These are phyloP conservation scores for Tetramorium simillimum DNA, from an alignment of 1,140 invertebrate genomes.

Conservation along the genomic window DNA sequence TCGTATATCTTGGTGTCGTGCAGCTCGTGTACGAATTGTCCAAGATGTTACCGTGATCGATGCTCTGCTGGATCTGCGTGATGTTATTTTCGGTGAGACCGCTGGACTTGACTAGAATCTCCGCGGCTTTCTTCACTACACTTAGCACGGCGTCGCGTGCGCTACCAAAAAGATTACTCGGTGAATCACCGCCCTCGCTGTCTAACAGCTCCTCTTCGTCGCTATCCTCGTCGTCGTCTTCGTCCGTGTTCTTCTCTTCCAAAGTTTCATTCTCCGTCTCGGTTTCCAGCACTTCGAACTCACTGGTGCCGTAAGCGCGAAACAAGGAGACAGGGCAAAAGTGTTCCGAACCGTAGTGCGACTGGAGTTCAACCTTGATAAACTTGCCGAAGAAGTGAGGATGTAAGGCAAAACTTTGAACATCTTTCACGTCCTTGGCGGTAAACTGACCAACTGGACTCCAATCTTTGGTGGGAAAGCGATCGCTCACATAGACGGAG, in stretches of 20 bases:
- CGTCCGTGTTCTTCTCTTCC: slow-evolving; percentile 85
- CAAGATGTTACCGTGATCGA: slow-evolving; percentile 64
- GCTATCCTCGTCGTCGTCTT: slow-evolving; percentile 88
- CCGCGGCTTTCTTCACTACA: slow-evolving; percentile 95
- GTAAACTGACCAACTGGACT: slow-evolving; percentile 93
- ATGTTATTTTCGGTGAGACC: slow-evolving; percentile 85
- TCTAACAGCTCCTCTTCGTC: slow-evolving; percentile 84
- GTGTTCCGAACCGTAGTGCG: slow-evolving; percentile 98
- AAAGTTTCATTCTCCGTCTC: slow-evolving; percentile 87
- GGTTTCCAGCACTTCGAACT: slow-evolving; percentile 94
- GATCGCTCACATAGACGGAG: slow-evolving; percentile 94
- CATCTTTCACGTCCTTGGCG: slow-evolving; percentile 93
- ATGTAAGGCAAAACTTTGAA: slow-evolving; percentile 94
- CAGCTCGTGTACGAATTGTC: slow-evolving; percentile 81
- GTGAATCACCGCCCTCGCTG: slow-evolving; percentile 81
- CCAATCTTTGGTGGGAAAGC: slow-evolving; percentile 97
- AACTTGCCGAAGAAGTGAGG: slow-evolving; percentile 97
- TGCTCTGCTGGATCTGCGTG: slow-evolving; percentile 83
- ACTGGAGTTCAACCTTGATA: slow-evolving; percentile 95
- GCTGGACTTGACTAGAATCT: slow-evolving; percentile 91
- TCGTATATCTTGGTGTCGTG: slow-evolving; percentile 88
- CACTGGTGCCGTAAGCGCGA: slow-evolving; percentile 95
- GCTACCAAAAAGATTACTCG: slow-evolving; percentile 92
- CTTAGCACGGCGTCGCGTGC: slow-evolving; percentile 94
- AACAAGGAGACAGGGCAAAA: slow-evolving; percentile 98